Evolutionary conservation across 2,888 invertebrate species (phyloP), one percentile per base, ranked within the genome.

Genomic region (Trissoscelio sp.): DNA sequence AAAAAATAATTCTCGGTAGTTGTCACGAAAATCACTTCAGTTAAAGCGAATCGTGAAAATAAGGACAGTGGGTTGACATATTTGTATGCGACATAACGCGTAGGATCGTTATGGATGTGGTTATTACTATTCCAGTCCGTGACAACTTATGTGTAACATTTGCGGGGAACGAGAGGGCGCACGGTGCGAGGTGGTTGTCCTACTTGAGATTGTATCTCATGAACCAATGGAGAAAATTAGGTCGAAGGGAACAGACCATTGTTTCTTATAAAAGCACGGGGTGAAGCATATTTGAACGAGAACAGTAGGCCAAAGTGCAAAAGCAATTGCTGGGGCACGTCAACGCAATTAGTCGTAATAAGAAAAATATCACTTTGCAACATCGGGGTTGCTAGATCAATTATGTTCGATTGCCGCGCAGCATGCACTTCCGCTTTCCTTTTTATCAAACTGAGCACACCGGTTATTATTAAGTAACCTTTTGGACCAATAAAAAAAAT

Each of bases 111-210:
- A 80, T 80, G 79, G 72, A 85, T 80, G 83, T 83, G 58, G 83
- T 85, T 84, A 85, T 85, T 85, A 83, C 75, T 80, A 70, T 77
- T 79, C 79, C 66, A 64, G 77, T 83, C 83, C 85, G 85, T 84
- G 85, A 86, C 85, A 77, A 69, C 64, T 83, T 80, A 79, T 55
- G 80, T 83, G 62, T 72, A 77, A 78, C 37, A 14, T 69, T 39
- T 42, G 42, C 22, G n/a, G 53, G 42, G 34, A 53, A 42, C 5
- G 1, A 34, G 22, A 6, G 53, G 24, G 34, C 44, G 42, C 14
- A 58, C 51, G 31, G 24, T 37, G 46, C 62, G 69, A 83, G 84
- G 84, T 83, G 82, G 81, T 79, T 85, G 84, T 81, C 83, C 84
- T 79, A 84, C 79, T 81, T 73, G 75, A 79, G 80, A 70, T 73